These are phyloP conservation scores for Pegea sp. DNA, from an alignment of 23 tunicate species.

Conservation along the genomic window DNA sequence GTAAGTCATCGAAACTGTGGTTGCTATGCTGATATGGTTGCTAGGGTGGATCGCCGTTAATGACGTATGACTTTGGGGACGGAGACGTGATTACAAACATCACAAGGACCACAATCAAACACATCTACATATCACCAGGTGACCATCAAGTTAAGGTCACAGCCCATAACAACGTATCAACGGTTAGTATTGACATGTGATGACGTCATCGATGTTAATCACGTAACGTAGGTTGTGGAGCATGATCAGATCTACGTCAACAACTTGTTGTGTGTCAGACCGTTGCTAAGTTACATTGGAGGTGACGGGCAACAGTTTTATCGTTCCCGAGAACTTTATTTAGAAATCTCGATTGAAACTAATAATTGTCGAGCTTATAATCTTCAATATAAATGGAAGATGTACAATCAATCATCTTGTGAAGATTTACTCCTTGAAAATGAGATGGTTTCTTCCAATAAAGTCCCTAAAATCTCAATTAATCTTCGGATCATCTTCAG, in stretches of 20 bases:
- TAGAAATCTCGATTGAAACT: constrained; percentile 22
- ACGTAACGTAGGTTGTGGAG: neutral
- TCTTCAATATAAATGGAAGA: constrained; percentile 22
- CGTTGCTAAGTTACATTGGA: neutral
- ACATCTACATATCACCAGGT: neutral
- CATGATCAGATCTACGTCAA: neutral
- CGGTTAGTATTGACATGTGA: neutral
- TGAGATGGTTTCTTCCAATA: no score
- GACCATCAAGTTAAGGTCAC: neutral
- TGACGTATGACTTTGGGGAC: neutral
- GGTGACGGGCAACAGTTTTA: constrained; percentile 1
- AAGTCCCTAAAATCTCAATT: no score
- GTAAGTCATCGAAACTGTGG: no score
- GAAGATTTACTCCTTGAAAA: no score
- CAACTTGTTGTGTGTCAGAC: neutral
- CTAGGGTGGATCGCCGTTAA: neutral
- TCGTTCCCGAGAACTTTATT: neutral
- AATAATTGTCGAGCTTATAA: constrained; percentile 24
- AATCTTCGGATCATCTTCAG: neutral
- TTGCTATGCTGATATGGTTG: no score
- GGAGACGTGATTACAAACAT: neutral
- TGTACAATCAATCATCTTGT: constrained; percentile 17
- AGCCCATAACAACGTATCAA: neutral
- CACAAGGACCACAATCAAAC: neutral
- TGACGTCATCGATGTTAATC: neutral